phyloP scores from a whole-genome alignment of 1,140 invertebrate genomes.

The Ptiloglossa arizonensis region DNA sequence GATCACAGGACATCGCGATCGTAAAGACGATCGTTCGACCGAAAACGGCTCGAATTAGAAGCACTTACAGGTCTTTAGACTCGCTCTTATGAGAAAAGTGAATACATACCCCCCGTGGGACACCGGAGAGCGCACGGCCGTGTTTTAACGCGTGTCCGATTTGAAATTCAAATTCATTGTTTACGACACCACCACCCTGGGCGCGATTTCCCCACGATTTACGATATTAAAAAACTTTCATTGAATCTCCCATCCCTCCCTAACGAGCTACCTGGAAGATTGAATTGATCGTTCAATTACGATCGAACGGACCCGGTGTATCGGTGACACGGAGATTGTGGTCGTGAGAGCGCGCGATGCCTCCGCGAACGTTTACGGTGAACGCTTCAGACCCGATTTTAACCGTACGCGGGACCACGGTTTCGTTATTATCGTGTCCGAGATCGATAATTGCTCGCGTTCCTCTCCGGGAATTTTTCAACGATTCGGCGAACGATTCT shows the following conservation, averaged over 20 bases:
- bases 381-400: no score
- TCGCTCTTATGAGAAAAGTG: constrained; percentile 4
- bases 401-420: no score
- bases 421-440: no score
- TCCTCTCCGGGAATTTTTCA: no score
- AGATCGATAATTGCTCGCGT: no score
- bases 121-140: not conserved
- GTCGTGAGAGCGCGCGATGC: no score
- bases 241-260: not conserved
- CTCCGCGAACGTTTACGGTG: no score
- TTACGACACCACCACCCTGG: not conserved
- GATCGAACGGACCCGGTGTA: not conserved
- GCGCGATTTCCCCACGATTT: not conserved
- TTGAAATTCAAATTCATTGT: constrained; percentile 45
- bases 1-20: not conserved
- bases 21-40: constrained; percentile 22
- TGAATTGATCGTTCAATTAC: constrained; percentile 5
- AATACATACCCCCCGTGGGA: not conserved
- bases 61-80: constrained; percentile 33
- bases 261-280: not conserved
- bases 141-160: constrained; percentile 16
- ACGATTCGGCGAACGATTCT: no score
- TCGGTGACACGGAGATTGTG: not conserved
- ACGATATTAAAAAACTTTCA: constrained; percentile 26
- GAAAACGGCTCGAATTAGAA: constrained; percentile 41